Percentiles rank a stretch among this genome's conserved stretches.
phyloP scores from a whole-genome alignment of 2,113 vertebrate genomes.

The Hippotragus niger region DNA sequence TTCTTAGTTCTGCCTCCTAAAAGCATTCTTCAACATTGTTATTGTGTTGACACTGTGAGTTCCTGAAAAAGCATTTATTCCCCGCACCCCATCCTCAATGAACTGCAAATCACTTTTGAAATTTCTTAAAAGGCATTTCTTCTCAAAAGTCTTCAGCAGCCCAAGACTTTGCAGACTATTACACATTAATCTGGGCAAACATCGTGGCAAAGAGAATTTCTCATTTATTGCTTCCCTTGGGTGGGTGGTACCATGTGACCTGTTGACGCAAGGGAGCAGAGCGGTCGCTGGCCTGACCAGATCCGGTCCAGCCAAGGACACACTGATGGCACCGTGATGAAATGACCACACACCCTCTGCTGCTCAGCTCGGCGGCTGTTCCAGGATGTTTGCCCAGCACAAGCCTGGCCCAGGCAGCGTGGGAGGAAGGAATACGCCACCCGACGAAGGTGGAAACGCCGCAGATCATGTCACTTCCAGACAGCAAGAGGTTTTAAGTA shows the following conservation, averaged over 20 bases:
- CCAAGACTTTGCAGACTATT: neutral
- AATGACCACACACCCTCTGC: neutral
- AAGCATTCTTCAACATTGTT: neutral
- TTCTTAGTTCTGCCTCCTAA: neutral
- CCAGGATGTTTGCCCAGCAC: neutral
- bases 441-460: neutral
- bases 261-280: neutral
- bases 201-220: neutral
- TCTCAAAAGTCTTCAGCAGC: neutral
- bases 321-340: rapidly evolving
- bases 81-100: neutral
- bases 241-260: neutral
- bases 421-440: neutral
- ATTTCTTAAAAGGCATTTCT: neutral
- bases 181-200: neutral
- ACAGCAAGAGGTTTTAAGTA: slow-evolving; percentile 13
- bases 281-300: neutral
- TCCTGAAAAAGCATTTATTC: slow-evolving; percentile 1
- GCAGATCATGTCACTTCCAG: neutral
- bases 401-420: neutral
- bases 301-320: neutral
- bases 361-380: no score
- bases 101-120: neutral
- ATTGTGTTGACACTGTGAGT: neutral
- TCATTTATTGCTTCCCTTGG: neutral